These are phyloP conservation scores for Hemicrepidius hirtus DNA, from an alignment of 2,888 invertebrate species.

Conservation along the genomic window DNA sequence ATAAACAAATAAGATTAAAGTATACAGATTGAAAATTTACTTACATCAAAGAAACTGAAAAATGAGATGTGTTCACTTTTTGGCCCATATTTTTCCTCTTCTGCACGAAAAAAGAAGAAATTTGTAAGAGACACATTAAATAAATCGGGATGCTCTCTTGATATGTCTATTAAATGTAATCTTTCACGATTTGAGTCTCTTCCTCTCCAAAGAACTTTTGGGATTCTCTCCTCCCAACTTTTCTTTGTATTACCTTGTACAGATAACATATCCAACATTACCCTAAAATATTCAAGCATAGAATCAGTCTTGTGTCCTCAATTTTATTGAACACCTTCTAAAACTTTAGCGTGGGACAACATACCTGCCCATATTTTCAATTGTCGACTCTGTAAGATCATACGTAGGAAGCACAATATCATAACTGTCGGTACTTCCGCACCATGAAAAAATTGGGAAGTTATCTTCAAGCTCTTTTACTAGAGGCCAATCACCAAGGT, in stretches of 20 bases:
- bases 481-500: constrained; percentile 97
- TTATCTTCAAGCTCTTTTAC: constrained; percentile 73
- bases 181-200: constrained; percentile 92
- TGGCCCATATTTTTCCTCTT: constrained; percentile 90
- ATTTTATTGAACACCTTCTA: too few species aligned
- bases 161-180: constrained; percentile 86
- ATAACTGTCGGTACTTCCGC: constrained; percentile 88
- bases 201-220: constrained; percentile 93
- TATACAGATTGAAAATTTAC: constrained; percentile 60
- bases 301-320: too few species aligned
- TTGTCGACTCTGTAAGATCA: constrained; percentile 92
- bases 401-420: constrained; percentile 97
- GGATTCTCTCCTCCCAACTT: constrained; percentile 83
- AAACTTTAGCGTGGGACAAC: not conserved
- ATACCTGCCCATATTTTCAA: constrained; percentile 95
- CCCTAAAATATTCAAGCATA: too few species aligned
- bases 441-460: constrained; percentile 96
- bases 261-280: constrained; percentile 91
- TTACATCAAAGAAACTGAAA: constrained; percentile 95
- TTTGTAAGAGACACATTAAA: constrained; percentile 95
- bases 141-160: constrained; percentile 83
- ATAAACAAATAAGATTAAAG: constrained; percentile 62
- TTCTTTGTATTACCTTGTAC: constrained; percentile 86
- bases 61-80: constrained; percentile 90
- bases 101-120: constrained; percentile 95